Evolutionary conservation across 2,888 invertebrate species (phyloP).

Genomic region (Imbricaverruca yamaguchii): DNA sequence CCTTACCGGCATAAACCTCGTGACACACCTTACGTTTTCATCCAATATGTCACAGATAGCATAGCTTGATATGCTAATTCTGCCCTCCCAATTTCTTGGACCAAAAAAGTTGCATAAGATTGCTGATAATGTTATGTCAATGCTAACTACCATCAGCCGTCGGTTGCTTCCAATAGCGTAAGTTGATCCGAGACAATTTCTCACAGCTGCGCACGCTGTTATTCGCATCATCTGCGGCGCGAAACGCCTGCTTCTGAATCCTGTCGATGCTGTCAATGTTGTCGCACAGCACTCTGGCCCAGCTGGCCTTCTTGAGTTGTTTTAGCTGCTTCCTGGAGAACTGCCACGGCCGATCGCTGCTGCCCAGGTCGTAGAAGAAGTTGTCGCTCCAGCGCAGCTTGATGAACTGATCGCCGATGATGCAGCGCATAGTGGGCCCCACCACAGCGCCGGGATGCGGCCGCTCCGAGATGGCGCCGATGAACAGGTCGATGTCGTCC

Average conservation of each 20-base stretch:
- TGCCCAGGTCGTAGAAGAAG: conserved; percentile 74
- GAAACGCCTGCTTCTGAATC: not conserved
- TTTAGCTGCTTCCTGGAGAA: conserved; percentile 51
- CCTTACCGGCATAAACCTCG: no score
- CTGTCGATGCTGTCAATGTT: conserved; percentile 42
- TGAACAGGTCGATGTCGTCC: conserved; percentile 74
- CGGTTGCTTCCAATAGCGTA: not conserved
- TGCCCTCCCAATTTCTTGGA: no score
- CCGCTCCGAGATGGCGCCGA: conserved; percentile 67
- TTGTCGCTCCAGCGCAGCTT: conserved; percentile 69
- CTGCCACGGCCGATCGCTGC: conserved; percentile 40
- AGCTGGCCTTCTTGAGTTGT: conserved; percentile 53
- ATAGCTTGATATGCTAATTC: no score
- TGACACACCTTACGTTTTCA: no score
- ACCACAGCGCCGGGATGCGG: conserved; percentile 58
- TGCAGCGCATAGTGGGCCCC: conserved; percentile 68
- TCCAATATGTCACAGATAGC: no score
- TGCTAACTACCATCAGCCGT: not conserved
- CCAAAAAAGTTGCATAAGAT: no score
- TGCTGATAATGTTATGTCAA: no score
- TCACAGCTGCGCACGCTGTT: not conserved
- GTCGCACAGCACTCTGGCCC: conserved; percentile 64
- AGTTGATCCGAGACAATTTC: not conserved
- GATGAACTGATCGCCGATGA: conserved; percentile 71
- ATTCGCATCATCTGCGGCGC: not conserved